These are phyloP conservation scores for Epinephelus fuscoguttatus DNA, from an alignment of 2,113 vertebrate species.

Conservation along the genomic window DNA sequence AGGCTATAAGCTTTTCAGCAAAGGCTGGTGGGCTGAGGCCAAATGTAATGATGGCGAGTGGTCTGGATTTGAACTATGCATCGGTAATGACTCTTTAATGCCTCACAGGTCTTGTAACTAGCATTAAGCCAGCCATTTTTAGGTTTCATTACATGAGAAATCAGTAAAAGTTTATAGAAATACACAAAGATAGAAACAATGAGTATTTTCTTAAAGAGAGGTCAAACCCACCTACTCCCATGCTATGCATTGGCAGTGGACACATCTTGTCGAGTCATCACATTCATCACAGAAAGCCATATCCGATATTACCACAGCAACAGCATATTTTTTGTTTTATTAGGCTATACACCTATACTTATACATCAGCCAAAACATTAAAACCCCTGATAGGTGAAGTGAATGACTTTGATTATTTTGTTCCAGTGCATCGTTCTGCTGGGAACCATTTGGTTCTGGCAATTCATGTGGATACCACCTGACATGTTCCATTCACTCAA, in stretches of 20 bases:
- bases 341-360: neutral
- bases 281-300: neutral
- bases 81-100: constrained; percentile 59
- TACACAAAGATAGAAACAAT: no score
- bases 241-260: neutral
- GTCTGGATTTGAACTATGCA: constrained; percentile 35
- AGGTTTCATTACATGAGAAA: neutral
- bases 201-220: neutral
- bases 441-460: no score
- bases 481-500: no score
- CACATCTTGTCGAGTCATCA: no score
- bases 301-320: neutral
- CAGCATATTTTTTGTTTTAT: neutral
- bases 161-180: neutral
- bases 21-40: constrained; percentile 67
- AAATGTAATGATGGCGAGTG: neutral
- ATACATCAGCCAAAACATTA: no score
- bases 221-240: neutral
- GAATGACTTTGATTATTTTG: no score
- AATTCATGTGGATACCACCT: no score
- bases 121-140: neutral
- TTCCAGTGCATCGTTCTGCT: no score
- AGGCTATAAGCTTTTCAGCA: constrained; percentile 38
- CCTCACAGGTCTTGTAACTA: neutral
- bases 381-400: no score